Conservation (phyloP, 2,888 invertebrate genomes). For the Petrophora chlorosata region DNA sequence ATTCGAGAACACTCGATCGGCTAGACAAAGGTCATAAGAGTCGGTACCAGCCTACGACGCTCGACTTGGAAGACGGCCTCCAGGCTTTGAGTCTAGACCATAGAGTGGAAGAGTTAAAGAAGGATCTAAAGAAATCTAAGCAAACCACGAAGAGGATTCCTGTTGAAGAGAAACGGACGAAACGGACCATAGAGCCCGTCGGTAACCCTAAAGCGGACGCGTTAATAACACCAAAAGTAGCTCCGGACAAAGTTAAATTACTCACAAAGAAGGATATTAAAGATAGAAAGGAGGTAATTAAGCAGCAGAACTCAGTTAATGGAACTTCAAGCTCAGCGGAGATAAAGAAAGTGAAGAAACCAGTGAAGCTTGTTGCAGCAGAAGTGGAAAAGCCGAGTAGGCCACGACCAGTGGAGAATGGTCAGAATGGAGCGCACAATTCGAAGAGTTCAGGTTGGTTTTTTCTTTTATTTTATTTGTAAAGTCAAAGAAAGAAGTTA, state of each 20-base stretch:
- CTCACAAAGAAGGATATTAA: constrained; percentile 71
- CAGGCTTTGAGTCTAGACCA: constrained; percentile 80
- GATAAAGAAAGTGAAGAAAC: constrained; percentile 66
- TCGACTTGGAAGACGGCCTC: constrained; percentile 83
- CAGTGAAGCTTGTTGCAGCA: constrained; percentile 53
- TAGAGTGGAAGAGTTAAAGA: constrained; percentile 78
- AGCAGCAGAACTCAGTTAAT: constrained; percentile 66
- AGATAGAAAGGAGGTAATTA: constrained; percentile 68
- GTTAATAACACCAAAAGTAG: constrained; percentile 60
- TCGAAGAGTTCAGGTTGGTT: constrained; percentile 61
- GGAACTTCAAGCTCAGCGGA: constrained; percentile 57
- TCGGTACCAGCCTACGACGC: constrained; percentile 77
- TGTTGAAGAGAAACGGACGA: constrained; percentile 60
- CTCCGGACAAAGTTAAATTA: constrained; percentile 72
- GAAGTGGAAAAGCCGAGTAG: constrained; percentile 61
- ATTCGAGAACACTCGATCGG: constrained; percentile 73
- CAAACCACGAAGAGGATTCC: constrained; percentile 59
- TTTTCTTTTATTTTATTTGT: not conserved
- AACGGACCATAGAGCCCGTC: constrained; percentile 66
- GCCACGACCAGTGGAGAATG: constrained; percentile 62
- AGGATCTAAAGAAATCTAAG: constrained; percentile 66
- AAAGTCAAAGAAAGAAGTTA: not conserved
- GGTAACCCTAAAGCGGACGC: constrained; percentile 68
- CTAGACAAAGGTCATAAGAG: constrained; percentile 73
- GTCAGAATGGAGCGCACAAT: constrained; percentile 52